phyloP scores from a whole-genome alignment of 2,888 invertebrate species.

The Ophion slaviceki region DNA sequence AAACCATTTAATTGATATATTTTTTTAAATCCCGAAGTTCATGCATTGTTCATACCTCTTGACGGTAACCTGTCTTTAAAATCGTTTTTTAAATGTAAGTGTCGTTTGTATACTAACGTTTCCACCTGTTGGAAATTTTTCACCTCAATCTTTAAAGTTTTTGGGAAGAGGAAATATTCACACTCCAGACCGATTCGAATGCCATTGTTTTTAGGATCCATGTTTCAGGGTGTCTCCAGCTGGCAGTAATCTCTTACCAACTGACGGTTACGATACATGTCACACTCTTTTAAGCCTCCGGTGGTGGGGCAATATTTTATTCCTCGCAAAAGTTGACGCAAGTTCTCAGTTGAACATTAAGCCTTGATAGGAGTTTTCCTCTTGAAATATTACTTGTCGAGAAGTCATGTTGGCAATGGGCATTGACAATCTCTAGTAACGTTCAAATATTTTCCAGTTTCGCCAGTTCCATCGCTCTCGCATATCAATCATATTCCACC shows the following conservation, averaged over 20 bases:
- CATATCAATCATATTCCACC: slow-evolving; percentile 94
- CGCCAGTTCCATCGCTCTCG: slow-evolving; percentile 93
- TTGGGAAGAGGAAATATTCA: neutral
- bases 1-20: too few relatives aligned
- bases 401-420: too few relatives aligned
- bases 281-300: neutral
- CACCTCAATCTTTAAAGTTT: neutral
- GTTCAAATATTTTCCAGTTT: slow-evolving; percentile 84
- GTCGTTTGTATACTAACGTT: neutral
- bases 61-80: slow-evolving; percentile 84
- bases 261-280: neutral
- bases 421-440: neutral
- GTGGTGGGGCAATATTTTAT: neutral
- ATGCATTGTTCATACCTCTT: too few relatives aligned
- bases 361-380: too few relatives aligned
- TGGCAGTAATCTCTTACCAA: neutral
- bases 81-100: slow-evolving; percentile 91
- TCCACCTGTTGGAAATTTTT: neutral
- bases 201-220: neutral
- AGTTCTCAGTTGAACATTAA: too few relatives aligned
- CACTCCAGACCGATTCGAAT: neutral
- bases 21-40: too few relatives aligned
- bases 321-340: neutral
- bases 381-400: too few relatives aligned
- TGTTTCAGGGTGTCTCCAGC: neutral